Evolutionary conservation across 1,140 invertebrate genomes (phyloP), one percentile per base, ranked within the genome.

Genomic region (Acyrthosiphon pisum): DNA sequence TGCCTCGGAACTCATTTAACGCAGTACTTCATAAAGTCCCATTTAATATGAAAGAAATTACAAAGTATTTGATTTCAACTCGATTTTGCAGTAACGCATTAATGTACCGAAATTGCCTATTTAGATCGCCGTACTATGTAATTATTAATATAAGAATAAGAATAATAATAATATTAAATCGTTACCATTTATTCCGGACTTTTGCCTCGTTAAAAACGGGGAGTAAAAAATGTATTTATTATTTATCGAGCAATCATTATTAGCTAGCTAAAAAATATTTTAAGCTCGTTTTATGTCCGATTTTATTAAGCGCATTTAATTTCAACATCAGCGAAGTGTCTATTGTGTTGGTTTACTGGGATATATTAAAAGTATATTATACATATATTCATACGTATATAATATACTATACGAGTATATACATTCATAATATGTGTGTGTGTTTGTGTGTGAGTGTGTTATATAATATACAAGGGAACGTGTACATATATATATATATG

Each of bases 11-110:
- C 44, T 87, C 26, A 0, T 30, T 48, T 87, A 48, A 46, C 26
- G 30, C 6, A 11, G 83, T 46, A 87, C 30, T 46, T 46, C 14
- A 46, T 46, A 87, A 48, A 46, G 11, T 48, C 18, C 44, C 9
- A 87, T 87, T 87, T 48, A 87, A 87, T 87, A 87, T 83, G 20
- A 83, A 83, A 46, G 14, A 87, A 87, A 87, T 87, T 46, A 30
- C 44, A 26, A 87, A 87, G 84, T 87, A 87, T 87, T 87, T 87
- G 44, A 87, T 87, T 87, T 87, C 44, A 87, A 87, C 44, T 87
- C 11, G 44, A 44, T 87, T 87, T n/a, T 11, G 44, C 2, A 30
- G 46, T 30, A 35, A 87, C 20, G 46, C 86, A 87, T 30, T n/a
- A 30, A 87, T 87, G 86, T 35, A 87, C 14, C 30, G 46, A 48